These are phyloP conservation scores for Indicator maculatus DNA, from an alignment of 2,113 vertebrate species.

Conservation along the genomic window DNA sequence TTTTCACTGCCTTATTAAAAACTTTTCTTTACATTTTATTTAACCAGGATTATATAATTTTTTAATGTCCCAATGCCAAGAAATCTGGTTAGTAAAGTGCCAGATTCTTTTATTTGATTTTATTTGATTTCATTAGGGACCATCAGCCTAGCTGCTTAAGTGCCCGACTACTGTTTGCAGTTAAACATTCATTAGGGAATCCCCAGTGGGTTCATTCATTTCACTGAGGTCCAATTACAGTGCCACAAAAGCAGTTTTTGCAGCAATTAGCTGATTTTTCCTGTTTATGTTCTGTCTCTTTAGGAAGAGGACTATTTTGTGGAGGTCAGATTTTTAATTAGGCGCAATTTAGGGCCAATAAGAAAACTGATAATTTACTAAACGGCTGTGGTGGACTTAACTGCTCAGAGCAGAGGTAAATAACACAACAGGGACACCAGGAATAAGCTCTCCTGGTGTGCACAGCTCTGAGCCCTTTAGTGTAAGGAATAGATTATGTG, in stretches of 20 bases:
- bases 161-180: constrained; percentile 91
- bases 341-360: constrained; percentile 90
- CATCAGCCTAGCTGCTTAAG: constrained; percentile 80
- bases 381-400: constrained; percentile 82
- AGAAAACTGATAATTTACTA: constrained; percentile 91
- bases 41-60: constrained; percentile 77
- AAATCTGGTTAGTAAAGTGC: constrained; percentile 90
- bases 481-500: constrained; percentile 67
- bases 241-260: constrained; percentile 87
- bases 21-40: constrained; percentile 81
- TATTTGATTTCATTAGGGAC: constrained; percentile 92
- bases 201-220: constrained; percentile 93
- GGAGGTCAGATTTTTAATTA: constrained; percentile 94
- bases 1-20: constrained; percentile 77
- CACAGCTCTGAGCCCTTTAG: constrained; percentile 33
- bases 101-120: constrained; percentile 92
- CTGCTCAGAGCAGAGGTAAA: constrained; percentile 78
- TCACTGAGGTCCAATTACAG: constrained; percentile 94
- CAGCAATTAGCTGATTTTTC: constrained; percentile 96
- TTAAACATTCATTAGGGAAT: constrained; percentile 94
- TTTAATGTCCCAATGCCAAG: constrained; percentile 77
- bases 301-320: constrained; percentile 85
- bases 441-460: constrained; percentile 71
- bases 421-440: constrained; percentile 72
- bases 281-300: constrained; percentile 96